These are phyloP conservation scores for Sebastes nivosus DNA, from an alignment of 2,797 vertebrate genomes.

Conservation along the genomic window DNA sequence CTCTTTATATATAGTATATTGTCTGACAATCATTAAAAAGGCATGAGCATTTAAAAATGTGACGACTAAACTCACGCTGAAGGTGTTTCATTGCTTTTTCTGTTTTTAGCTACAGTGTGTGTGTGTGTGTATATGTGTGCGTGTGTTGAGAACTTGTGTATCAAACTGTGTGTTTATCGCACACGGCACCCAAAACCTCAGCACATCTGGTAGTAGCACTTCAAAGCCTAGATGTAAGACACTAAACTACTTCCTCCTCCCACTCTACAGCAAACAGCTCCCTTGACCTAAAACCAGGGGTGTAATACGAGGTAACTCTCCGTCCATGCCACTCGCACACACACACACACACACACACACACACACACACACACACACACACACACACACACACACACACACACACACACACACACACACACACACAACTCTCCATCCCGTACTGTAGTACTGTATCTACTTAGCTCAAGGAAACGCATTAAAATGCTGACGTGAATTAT, in stretches of 20 bases:
- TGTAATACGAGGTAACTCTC: background rate
- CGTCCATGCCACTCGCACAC: background rate
- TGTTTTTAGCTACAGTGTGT: background rate
- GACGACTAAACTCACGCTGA: background rate
- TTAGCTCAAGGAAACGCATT: conserved; percentile 27
- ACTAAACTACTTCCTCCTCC: conserved; percentile 12
- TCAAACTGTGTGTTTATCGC: background rate
- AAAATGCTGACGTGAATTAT: conserved; percentile 42
- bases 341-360: background rate
- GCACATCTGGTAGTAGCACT: conserved; percentile 12
- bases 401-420: background rate
- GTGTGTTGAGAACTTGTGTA: background rate
- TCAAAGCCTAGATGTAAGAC: conserved; percentile 31
- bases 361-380: background rate
- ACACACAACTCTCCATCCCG: background rate
- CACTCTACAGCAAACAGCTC: conserved; percentile 6
- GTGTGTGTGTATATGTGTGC: background rate
- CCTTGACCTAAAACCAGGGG: conserved; percentile 20
- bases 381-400: background rate
- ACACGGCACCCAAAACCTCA: background rate
- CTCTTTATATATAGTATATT: no score
- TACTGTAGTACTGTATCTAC: background rate
- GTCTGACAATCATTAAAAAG: conserved; percentile 1
- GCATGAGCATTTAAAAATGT: background rate
- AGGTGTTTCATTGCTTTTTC: background rate